phyloP scores from a whole-genome alignment of 2,888 invertebrate genomes.

The Chymomyza fuscimana region DNA sequence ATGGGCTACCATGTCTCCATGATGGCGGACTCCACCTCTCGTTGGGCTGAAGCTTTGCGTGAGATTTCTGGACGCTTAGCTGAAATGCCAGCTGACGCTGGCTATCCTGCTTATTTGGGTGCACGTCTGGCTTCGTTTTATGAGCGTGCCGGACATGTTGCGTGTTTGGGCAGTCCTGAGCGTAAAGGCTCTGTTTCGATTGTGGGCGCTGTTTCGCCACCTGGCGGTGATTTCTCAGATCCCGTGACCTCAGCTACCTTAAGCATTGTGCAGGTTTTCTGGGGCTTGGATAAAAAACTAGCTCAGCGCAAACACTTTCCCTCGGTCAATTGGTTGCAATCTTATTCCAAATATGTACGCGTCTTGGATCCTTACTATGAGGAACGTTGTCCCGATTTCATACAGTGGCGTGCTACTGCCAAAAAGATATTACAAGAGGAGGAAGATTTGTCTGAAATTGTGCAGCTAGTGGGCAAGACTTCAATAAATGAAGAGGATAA shows the following conservation, averaged over 20 bases:
- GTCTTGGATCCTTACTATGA: constrained; percentile 99
- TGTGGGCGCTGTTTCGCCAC: constrained; percentile 99
- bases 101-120: constrained; percentile 99
- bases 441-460: constrained; percentile 99
- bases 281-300: constrained; percentile 99
- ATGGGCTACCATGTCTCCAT: constrained; percentile 99
- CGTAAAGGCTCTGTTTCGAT: constrained; percentile 99
- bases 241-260: constrained; percentile 99
- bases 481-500: constrained; percentile 99
- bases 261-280: constrained; percentile 99
- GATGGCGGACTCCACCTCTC: constrained; percentile 99
- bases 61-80: constrained; percentile 99
- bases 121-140: constrained; percentile 99
- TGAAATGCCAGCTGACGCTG: constrained; percentile 99
- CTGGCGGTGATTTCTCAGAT: constrained; percentile 99
- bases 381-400: constrained; percentile 98
- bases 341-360: constrained; percentile 98
- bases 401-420: constrained; percentile 95
- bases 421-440: constrained; percentile 98
- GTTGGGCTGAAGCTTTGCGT: constrained; percentile 99
- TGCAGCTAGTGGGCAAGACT: constrained; percentile 99
- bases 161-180: constrained; percentile 98
- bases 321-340: constrained; percentile 99
- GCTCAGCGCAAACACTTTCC: constrained; percentile 99
- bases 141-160: constrained; percentile 98